A percentile compares a stretch with the other conserved stretches of the same genome.
Evolutionary conservation across 2,113 vertebrate genomes (phyloP).

Genomic region (Symphodus melops): DNA sequence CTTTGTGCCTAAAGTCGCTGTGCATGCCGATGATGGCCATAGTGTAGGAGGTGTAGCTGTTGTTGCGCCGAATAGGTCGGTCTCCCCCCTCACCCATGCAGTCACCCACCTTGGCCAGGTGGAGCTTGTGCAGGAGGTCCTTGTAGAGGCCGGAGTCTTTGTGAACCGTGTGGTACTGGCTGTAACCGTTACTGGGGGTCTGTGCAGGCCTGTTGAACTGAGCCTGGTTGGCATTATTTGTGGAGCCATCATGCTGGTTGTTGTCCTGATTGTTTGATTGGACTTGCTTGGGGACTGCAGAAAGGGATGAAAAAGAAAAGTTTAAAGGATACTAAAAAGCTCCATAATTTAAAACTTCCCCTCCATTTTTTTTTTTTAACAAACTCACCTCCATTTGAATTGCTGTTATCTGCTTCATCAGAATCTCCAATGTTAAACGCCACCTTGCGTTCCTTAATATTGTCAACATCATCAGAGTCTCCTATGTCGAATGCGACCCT

Average conservation of each 20-base stretch:
- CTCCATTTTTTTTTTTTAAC: not conserved
- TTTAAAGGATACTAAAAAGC: not conserved
- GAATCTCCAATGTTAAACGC: conserved; percentile 74
- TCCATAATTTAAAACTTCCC: not conserved
- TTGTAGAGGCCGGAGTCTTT: conserved; percentile 98
- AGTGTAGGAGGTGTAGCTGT: conserved; percentile 98
- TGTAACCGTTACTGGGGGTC: conserved; percentile 88
- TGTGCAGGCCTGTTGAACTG: conserved; percentile 89
- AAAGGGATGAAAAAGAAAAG: not conserved
- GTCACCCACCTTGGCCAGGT: conserved; percentile 95
- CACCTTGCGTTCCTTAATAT: conserved; percentile 82
- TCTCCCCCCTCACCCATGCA: conserved; percentile 94
- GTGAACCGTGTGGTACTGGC: conserved; percentile 97
- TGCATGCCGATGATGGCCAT: conserved; percentile 99
- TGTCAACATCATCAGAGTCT: conserved; percentile 86
- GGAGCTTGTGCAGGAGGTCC: conserved; percentile 96
- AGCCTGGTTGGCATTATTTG: conserved; percentile 79
- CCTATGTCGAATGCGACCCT: conserved; percentile 91
- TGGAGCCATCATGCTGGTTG: conserved; percentile 85
- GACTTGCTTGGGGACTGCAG: conserved; percentile 49
- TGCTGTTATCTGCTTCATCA: conserved; percentile 66
- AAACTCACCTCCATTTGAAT: conserved; percentile 39
- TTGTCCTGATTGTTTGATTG: conserved; percentile 59
- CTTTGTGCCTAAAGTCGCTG: conserved; percentile 85
- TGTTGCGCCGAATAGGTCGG: conserved; percentile 93